Evolutionary conservation across 2,888 invertebrate genomes (phyloP).

Genomic region (Drosophila colorata): DNA sequence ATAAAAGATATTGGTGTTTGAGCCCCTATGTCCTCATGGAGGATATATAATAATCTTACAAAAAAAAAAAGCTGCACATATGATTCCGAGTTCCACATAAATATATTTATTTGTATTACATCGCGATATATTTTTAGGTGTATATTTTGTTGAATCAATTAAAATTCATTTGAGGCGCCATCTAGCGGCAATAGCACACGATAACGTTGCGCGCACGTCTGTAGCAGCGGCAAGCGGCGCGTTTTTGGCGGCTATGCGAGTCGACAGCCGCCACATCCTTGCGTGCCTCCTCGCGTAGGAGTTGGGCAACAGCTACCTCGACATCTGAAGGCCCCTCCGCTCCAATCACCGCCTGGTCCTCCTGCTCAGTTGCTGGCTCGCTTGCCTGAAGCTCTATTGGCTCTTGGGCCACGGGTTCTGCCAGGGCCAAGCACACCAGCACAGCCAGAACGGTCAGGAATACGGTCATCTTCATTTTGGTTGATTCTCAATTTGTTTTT

Average conservation of each 20-base stretch:
- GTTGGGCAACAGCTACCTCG: background rate
- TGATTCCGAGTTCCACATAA: background rate
- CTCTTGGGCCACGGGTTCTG: background rate
- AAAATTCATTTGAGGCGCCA: background rate
- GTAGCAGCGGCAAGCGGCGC: slow-evolving; percentile 26
- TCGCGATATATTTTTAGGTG: background rate
- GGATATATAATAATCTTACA: too few species aligned
- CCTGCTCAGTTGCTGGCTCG: background rate
- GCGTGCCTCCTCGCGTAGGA: slow-evolving; percentile 1
- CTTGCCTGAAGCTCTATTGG: background rate
- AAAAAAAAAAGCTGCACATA: background rate
- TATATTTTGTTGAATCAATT: background rate
- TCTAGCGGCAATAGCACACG: slow-evolving; percentile 16
- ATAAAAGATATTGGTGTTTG: background rate
- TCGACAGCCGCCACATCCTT: background rate
- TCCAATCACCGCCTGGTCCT: background rate
- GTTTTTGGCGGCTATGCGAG: slow-evolving; percentile 24
- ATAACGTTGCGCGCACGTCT: background rate
- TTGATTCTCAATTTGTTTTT: too few species aligned
- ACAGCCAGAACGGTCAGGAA: background rate
- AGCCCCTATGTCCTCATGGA: too few species aligned
- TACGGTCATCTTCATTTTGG: slow-evolving; percentile 10
- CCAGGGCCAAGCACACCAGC: slow-evolving; percentile 6
- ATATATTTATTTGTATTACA: background rate
- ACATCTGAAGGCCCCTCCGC: slow-evolving; percentile 7